Evolutionary conservation across 2,888 invertebrate species (phyloP).

Genomic region (Lepetodrilus schrolli): DNA sequence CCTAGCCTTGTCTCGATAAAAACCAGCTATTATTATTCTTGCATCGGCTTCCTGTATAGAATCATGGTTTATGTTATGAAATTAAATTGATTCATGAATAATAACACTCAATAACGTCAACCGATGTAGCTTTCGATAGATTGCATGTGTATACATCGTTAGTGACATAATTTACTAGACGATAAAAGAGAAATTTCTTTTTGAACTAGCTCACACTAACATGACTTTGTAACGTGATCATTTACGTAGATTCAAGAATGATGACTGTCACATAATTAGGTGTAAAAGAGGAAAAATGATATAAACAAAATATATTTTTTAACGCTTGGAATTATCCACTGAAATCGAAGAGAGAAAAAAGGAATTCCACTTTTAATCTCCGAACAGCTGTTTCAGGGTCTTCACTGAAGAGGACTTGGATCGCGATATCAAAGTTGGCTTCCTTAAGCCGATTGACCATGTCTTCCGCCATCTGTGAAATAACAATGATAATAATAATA

Average conservation of each 20-base stretch:
- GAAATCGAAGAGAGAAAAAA: not conserved
- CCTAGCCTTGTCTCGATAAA: slow-evolving; percentile 39
- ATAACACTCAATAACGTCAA: not conserved
- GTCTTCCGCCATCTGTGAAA: slow-evolving; percentile 12
- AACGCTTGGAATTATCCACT: not conserved
- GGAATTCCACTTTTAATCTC: slow-evolving; percentile 7
- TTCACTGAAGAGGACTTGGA: not conserved
- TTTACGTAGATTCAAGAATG: not conserved
- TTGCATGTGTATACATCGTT: not conserved
- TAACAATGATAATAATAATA: too few relatives aligned
- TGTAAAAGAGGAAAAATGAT: too few relatives aligned
- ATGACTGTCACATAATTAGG: too few relatives aligned
- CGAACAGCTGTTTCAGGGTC: not conserved
- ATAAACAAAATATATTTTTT: too few relatives aligned
- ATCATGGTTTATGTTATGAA: too few relatives aligned
- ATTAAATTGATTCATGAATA: too few relatives aligned
- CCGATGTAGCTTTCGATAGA: not conserved
- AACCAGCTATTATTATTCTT: slow-evolving; percentile 36
- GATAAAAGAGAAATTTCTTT: too few relatives aligned
- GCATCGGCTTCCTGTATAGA: slow-evolving; percentile 37
- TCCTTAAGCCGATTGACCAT: not conserved
- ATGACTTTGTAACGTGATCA: too few relatives aligned
- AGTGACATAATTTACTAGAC: not conserved
- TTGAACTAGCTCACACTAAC: too few relatives aligned
- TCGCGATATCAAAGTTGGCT: not conserved